These are phyloP conservation scores for Phenganax marumi DNA, from an alignment of 92 coral and sea anemone species.

Conservation along the genomic window DNA sequence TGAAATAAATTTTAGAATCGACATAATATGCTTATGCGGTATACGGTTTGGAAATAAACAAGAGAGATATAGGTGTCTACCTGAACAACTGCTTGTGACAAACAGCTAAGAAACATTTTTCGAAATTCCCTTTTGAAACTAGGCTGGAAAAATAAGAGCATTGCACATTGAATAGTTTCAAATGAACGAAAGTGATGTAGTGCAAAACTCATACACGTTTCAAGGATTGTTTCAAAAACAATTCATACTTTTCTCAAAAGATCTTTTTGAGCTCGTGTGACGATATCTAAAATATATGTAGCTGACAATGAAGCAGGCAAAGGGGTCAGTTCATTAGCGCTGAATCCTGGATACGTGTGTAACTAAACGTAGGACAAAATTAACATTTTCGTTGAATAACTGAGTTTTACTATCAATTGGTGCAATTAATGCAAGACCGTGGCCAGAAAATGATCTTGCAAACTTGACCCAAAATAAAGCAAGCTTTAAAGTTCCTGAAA, in stretches of 20 bases:
- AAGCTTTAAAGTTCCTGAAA: too few relatives aligned
- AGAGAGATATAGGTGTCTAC: conserved; percentile 34
- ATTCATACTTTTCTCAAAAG: conserved; percentile 69
- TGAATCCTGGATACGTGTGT: conserved; percentile 94
- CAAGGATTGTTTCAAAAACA: background rate
- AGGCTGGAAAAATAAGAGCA: conserved; percentile 51
- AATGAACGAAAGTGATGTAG: background rate
- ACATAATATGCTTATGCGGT: too few relatives aligned
- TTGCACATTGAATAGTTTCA: background rate
- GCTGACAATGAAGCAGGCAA: conserved; percentile 72
- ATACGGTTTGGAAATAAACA: background rate
- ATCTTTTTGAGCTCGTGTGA: conserved; percentile 74
- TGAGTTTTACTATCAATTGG: background rate
- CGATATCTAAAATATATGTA: conserved; percentile 65
- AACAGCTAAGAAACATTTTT: conserved; percentile 68
- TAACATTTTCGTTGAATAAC: background rate
- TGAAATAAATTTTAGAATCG: background rate
- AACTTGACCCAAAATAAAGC: background rate
- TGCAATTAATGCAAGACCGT: background rate
- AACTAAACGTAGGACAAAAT: conserved; percentile 53
- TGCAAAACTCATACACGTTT: background rate
- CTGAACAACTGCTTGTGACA: conserved; percentile 88
- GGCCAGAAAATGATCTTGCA: background rate
- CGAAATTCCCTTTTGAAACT: conserved; percentile 72
- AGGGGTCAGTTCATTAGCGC: conserved; percentile 78